Evolutionary conservation across 2,797 vertebrate species (phyloP), one percentile per base, ranked within the genome.

Genomic region (Pelodytes ibericus): DNA sequence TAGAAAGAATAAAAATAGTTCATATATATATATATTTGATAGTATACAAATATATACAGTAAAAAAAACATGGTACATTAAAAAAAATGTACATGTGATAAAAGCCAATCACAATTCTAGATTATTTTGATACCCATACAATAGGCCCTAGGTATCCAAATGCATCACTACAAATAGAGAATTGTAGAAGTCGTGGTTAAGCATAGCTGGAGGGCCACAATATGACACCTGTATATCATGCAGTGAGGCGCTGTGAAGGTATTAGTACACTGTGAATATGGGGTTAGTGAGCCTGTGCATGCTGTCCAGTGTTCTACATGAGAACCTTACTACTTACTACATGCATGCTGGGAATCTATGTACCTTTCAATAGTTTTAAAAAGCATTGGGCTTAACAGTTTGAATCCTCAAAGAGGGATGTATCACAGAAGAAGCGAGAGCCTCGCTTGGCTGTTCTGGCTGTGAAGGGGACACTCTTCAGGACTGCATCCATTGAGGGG

Each of bases 391-490:
- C 88, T 93, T 98, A 98, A 95, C 95, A 96, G 95, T 95, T 97
- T 94, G 94, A 94, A 90, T 99, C 97, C 79, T 99, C 97, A 77
- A 95, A 96, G 88, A 96, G 93, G 93, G 95, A 91, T 87, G 95
- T 94, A 88, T 98, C 96, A 80, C 96, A 97, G 96, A 99, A 98
- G 96, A 98, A 97, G 87, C 96, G 95, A 81, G 96, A 98, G 90
- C 96, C 94, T 84, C 97, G 93, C 92, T 98, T 98, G 93, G 96
- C 96, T 80, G 95, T 97, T 89, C 96, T 96, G 87, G 96, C 97
- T 83, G 95, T 98, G 94, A 99, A 99, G 87, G 96, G 96, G 85
- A 96, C 96, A 76, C 96, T 99, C 96, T 99, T 98, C 95, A 99
- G 90, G 85, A 95, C 96, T 99, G 92, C 80, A 84, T 85, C 85